Percentiles rank a stretch among this genome's conserved stretches.
Evolutionary conservation across 2,113 vertebrate genomes (phyloP).

Genomic region (Lethenteron camtschaticum): DNA sequence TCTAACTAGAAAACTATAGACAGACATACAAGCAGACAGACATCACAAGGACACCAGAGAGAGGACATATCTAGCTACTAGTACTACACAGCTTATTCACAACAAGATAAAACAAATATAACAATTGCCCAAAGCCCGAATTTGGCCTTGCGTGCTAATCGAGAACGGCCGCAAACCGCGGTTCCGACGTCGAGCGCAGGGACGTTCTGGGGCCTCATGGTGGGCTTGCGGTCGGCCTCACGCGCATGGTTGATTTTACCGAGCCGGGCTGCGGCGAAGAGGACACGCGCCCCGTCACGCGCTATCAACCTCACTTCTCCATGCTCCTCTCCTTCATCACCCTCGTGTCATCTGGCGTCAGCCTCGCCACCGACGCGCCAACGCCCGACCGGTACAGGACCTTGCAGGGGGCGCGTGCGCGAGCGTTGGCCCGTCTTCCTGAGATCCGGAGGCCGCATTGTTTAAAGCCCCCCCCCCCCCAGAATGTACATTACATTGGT

Average conservation of each 20-base stretch:
- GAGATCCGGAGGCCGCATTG: background rate
- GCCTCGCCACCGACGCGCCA: constrained; percentile 37
- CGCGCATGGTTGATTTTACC: constrained; percentile 47
- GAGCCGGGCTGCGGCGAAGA: constrained; percentile 44
- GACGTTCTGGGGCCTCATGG: constrained; percentile 59
- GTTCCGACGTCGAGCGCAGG: constrained; percentile 21
- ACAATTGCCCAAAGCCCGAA: too few relatives aligned
- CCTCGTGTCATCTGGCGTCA: constrained; percentile 28
- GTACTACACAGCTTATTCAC: too few relatives aligned
- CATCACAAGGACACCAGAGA: too few relatives aligned
- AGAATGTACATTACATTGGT: too few relatives aligned
- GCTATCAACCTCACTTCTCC: constrained; percentile 82
- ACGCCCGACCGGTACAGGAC: constrained; percentile 29
- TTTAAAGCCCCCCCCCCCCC: background rate
- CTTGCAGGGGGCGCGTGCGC: background rate
- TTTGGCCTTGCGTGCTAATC: too few relatives aligned
- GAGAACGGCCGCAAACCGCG: too few relatives aligned
- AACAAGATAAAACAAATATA: too few relatives aligned
- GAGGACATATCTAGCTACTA: too few relatives aligned
- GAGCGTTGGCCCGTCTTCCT: too few relatives aligned
- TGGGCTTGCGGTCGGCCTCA: constrained; percentile 40
- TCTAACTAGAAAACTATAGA: too few relatives aligned
- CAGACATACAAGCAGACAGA: too few relatives aligned
- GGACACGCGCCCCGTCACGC: constrained; percentile 40
- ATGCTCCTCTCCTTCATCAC: constrained; percentile 40